Percentiles rank a stretch among this genome's conserved stretches.
Conservation (phyloP, 2,888 invertebrate species). For the Dasypogon diadema region DNA sequence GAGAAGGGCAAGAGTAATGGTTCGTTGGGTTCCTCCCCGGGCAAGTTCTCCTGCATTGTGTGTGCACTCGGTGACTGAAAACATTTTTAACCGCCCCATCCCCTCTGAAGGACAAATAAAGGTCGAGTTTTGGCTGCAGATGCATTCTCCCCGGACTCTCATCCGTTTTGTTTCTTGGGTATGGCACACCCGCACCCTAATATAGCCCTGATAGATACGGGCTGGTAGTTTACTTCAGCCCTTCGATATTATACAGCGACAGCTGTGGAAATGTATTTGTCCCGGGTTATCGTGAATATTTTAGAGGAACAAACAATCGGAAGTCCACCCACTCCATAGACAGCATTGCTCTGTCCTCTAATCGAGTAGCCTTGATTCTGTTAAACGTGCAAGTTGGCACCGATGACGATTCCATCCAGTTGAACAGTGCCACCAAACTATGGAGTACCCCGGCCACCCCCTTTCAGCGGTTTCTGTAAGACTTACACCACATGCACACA, state of each 20-base stretch:
- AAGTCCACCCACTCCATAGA: conserved; percentile 6
- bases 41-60: conserved; percentile 41
- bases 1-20: conserved; percentile 30
- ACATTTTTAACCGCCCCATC: conserved; percentile 39
- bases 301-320: conserved; percentile 52
- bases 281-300: conserved; percentile 47
- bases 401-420: conserved; percentile 49
- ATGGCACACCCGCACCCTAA: conserved; percentile 33
- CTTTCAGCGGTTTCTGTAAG: conserved; percentile 39
- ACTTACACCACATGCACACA: conserved; percentile 47
- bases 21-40: conserved; percentile 11
- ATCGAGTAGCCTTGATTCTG: conserved; percentile 52
- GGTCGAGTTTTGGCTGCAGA: conserved; percentile 55
- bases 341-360: not conserved
- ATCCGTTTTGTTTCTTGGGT: conserved; percentile 40
- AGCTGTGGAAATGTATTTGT: conserved; percentile 32
- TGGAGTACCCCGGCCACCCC: not conserved
- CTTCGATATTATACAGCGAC: conserved; percentile 5
- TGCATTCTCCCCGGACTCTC: conserved; percentile 44
- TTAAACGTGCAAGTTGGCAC: conserved; percentile 46
- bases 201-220: conserved; percentile 25
- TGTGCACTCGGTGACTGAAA: conserved; percentile 43
- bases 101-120: conserved; percentile 51
- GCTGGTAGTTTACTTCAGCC: conserved; percentile 13
- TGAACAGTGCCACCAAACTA: conserved; percentile 30